Conservation (phyloP, 2,888 invertebrate genomes). For the Perizoma affinitatum region DNA sequence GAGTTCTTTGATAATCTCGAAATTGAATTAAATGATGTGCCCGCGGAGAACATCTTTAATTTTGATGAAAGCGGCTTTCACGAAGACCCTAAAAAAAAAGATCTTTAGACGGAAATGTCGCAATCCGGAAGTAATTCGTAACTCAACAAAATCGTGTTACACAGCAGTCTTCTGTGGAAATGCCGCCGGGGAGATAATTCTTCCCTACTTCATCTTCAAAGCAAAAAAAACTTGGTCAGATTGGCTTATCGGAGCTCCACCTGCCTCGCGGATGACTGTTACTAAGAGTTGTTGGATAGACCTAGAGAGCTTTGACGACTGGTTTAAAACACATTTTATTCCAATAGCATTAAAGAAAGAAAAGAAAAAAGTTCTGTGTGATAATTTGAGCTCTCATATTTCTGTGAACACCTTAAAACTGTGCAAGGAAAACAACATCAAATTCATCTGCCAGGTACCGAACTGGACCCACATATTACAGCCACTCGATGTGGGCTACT, state of each 20-base stretch:
- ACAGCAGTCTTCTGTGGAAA: slow-evolving; percentile 40
- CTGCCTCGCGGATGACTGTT: slow-evolving; percentile 35
- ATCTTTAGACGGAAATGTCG: slow-evolving; percentile 11
- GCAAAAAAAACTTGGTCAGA: slow-evolving; percentile 38
- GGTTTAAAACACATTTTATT: slow-evolving; percentile 35
- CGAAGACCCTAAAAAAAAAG: slow-evolving; percentile 29
- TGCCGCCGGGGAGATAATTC: slow-evolving; percentile 36
- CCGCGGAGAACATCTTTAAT: slow-evolving; percentile 36
- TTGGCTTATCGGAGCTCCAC: slow-evolving; percentile 39
- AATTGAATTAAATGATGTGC: slow-evolving; percentile 15
- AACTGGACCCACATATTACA: too few species aligned
- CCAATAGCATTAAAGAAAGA: slow-evolving; percentile 29
- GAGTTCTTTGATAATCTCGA: slow-evolving; percentile 21
- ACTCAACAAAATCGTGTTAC: slow-evolving; percentile 41
- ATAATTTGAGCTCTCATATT: slow-evolving; percentile 36
- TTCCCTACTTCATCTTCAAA: slow-evolving; percentile 28
- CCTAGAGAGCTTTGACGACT: slow-evolving; percentile 36
- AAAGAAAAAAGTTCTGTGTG: slow-evolving; percentile 36
- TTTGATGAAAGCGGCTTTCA: slow-evolving; percentile 40
- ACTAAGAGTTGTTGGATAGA: slow-evolving; percentile 40
- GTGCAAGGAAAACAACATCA: slow-evolving; percentile 29
- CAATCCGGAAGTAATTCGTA: slow-evolving; percentile 39
- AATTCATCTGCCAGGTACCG: too few species aligned
- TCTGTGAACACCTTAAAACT: slow-evolving; percentile 29
- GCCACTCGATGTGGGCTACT: too few species aligned